Percentiles rank a stretch among this genome's conserved stretches.
Evolutionary conservation across 1,140 invertebrate genomes (phyloP).

Genomic region (Anoplophora glabripennis): DNA sequence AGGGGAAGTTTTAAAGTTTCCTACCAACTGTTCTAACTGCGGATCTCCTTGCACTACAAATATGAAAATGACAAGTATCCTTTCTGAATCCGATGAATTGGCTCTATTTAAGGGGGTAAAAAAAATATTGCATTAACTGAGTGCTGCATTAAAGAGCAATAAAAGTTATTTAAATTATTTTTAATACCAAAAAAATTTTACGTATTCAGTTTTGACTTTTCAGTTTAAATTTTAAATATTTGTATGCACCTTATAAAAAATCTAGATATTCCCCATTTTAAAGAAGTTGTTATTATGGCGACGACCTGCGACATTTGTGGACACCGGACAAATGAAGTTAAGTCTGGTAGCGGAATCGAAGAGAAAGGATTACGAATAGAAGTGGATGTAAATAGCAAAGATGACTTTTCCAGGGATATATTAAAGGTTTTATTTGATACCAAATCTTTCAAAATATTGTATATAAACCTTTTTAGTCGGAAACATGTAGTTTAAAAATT

Average conservation of each 20-base stretch:
- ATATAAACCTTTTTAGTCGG: slow-evolving; percentile 62
- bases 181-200: no score
- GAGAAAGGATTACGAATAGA: slow-evolving; percentile 76
- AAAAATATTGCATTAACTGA: no score
- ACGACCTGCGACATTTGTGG: slow-evolving; percentile 90
- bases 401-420: slow-evolving; percentile 89
- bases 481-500: slow-evolving; percentile 83
- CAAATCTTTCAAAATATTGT: no score
- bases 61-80: slow-evolving; percentile 91
- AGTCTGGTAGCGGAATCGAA: slow-evolving; percentile 89
- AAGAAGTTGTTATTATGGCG: slow-evolving; percentile 97
- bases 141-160: no score
- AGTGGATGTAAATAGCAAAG: slow-evolving; percentile 66
- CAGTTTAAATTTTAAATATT: neutral
- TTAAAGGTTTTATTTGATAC: slow-evolving; percentile 68
- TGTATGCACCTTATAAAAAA: slow-evolving; percentile 11
- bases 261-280: slow-evolving; percentile 91
- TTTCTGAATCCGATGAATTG: slow-evolving; percentile 37
- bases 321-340: slow-evolving; percentile 90
- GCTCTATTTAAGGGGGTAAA: neutral
- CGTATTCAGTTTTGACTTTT: no score
- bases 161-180: no score
- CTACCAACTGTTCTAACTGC: slow-evolving; percentile 87
- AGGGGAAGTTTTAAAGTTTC: slow-evolving; percentile 82
- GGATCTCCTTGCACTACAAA: slow-evolving; percentile 81